Base-by-base conservation (phyloP, 2,888 invertebrate species). In the Cryptocheilus praepositus region DNA sequence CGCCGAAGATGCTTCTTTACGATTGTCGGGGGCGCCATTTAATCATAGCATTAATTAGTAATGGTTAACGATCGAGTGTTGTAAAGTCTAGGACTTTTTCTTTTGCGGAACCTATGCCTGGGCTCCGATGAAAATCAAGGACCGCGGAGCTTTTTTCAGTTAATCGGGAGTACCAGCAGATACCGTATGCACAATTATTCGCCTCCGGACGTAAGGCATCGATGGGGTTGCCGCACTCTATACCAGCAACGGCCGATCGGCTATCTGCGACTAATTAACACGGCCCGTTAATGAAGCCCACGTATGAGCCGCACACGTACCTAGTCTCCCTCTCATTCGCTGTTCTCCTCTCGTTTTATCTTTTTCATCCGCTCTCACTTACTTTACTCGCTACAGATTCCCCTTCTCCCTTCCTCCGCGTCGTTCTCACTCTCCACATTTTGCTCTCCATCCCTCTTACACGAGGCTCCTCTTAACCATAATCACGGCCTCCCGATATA, bases 251-350 rank as follows among this genome's bases (percentile, higher is more conserved):
- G 77, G 81, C 77, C 81, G 86, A 86, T 84, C 82, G 80, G 80
- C 79, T 85, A 85, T 86, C 85, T 76, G 76, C 81, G 79, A 82
- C 85, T 86, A 86, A 86, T 86, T 86, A 86, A 86, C 85, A 85
- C 82, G 84, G 80, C 67, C 77, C 78, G 81, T 82, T 86, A 86
- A 86, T 84, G 85, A 85, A 85, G 83, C 84, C 76, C 80, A 79
- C 80, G 82, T 82, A 80, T 78, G 80, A 78, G 74, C 74, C 70
- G 77, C 75, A 77, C 81, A 75, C 73, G 67, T 77, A 77, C 67
- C 66, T 64, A 62, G 61, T 54, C 65, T 52, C 57, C 16, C 43
- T 8, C 19, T 49, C 52, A 62, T 65, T 73, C 67, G n/a, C n/a
- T n/a, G n/a, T n/a, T n/a, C n/a, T n/a, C n/a, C n/a, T n/a, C n/a